These are phyloP conservation scores for Villa cingulata DNA, from an alignment of 2,888 invertebrate genomes.

Conservation along the genomic window DNA sequence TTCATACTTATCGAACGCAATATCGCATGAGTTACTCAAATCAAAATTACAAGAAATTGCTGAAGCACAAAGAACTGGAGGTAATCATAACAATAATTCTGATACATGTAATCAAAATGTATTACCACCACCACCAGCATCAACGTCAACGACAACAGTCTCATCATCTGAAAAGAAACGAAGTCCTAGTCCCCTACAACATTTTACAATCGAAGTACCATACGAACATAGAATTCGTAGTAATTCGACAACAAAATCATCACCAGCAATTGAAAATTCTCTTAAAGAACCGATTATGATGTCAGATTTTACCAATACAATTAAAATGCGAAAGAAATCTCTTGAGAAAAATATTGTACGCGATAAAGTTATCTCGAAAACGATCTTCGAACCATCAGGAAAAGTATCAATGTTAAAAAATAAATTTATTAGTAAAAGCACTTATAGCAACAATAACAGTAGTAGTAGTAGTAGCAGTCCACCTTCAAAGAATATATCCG, in stretches of 20 bases:
- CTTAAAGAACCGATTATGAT: constrained; percentile 27
- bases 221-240: constrained; percentile 1
- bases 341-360: constrained; percentile 29
- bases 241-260: not conserved
- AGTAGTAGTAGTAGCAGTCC: constrained; percentile 7
- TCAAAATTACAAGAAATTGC: constrained; percentile 32
- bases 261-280: constrained; percentile 1
- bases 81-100: not conserved
- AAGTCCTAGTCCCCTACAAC: constrained; percentile 2
- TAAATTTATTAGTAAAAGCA: constrained; percentile 21
- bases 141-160: not conserved
- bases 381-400: constrained; percentile 24
- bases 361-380: constrained; percentile 25
- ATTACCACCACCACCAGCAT: not conserved
- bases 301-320: constrained; percentile 35
- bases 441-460: too few relatives aligned
- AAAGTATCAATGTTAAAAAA: constrained; percentile 33
- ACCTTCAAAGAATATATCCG: constrained; percentile 12
- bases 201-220: constrained; percentile 8
- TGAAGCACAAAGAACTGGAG: not conserved
- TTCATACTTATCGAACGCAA: constrained; percentile 20
- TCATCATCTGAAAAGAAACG: not conserved
- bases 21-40: constrained; percentile 26
- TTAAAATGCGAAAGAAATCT: constrained; percentile 35
- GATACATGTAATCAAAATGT: not conserved